phyloP scores from a whole-genome alignment of 2,113 vertebrate species.

The Taxidea taxus region DNA sequence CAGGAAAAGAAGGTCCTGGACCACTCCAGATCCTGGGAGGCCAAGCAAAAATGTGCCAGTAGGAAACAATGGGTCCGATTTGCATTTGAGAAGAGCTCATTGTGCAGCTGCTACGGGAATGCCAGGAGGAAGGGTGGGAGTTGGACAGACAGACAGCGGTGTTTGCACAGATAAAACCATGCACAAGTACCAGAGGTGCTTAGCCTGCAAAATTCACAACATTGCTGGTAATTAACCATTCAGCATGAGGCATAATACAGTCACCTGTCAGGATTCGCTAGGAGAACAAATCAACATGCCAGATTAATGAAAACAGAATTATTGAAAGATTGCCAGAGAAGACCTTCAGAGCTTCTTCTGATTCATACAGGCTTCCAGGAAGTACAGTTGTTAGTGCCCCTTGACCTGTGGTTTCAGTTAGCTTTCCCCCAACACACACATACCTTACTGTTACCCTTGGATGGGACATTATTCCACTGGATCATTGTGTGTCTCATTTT shows the following conservation, averaged over 20 bases:
- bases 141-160: neutral
- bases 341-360: neutral
- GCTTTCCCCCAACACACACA: neutral
- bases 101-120: neutral
- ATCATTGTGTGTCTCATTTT: neutral
- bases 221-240: neutral
- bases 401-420: neutral
- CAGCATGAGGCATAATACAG: neutral
- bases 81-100: neutral
- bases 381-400: neutral
- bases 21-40: neutral
- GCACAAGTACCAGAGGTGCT: neutral
- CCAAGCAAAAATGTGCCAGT: neutral
- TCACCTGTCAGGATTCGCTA: neutral
- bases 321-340: neutral
- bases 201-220: neutral
- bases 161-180: neutral
- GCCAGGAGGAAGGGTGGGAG: rapidly evolving
- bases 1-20: neutral
- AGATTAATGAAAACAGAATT: neutral
- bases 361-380: neutral
- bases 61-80: too few relatives aligned
- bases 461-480: too few relatives aligned
- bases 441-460: too few relatives aligned
- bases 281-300: neutral